Conservation (phyloP, 2,888 invertebrate genomes). For the Melolontha melolontha region DNA sequence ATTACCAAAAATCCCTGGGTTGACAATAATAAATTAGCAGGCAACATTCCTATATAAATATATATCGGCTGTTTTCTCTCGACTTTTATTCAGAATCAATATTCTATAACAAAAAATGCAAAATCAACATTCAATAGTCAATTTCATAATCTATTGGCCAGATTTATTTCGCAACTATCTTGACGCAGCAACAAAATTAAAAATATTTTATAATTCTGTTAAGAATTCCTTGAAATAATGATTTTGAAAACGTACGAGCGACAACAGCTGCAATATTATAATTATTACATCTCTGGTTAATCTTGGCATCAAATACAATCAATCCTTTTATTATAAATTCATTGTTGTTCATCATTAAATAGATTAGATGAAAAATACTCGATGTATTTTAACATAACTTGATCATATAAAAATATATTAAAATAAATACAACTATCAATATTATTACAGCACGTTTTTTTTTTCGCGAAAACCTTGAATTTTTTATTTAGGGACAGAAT, state of each 20-base stretch:
- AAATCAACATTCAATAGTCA: neutral
- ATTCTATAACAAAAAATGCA: neutral
- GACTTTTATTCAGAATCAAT: neutral
- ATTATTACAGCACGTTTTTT: too few relatives aligned
- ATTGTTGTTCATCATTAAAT: neutral
- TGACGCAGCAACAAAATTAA: too few relatives aligned
- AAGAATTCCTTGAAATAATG: too few relatives aligned
- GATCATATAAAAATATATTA: slow-evolving; percentile 38
- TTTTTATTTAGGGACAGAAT: slow-evolving; percentile 15
- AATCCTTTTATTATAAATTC: neutral
- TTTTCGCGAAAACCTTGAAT: too few relatives aligned
- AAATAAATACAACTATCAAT: slow-evolving; percentile 28
- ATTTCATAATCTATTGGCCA: too few relatives aligned
- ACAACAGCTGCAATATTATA: neutral
- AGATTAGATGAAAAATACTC: slow-evolving; percentile 3
- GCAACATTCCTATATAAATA: slow-evolving; percentile 32
- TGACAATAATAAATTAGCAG: slow-evolving; percentile 29
- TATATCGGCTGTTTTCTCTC: slow-evolving; percentile 8
- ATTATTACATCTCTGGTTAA: slow-evolving; percentile 25
- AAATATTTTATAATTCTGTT: too few relatives aligned
- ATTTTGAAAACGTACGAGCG: neutral
- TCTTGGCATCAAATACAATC: slow-evolving; percentile 6
- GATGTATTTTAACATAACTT: slow-evolving; percentile 13
- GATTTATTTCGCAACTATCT: too few relatives aligned
- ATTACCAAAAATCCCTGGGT: slow-evolving; percentile 37